These are phyloP conservation scores for Pelagia noctiluca DNA, from an alignment of 30 jellyfish, hydroid and myxozoan genomes.

Conservation along the genomic window DNA sequence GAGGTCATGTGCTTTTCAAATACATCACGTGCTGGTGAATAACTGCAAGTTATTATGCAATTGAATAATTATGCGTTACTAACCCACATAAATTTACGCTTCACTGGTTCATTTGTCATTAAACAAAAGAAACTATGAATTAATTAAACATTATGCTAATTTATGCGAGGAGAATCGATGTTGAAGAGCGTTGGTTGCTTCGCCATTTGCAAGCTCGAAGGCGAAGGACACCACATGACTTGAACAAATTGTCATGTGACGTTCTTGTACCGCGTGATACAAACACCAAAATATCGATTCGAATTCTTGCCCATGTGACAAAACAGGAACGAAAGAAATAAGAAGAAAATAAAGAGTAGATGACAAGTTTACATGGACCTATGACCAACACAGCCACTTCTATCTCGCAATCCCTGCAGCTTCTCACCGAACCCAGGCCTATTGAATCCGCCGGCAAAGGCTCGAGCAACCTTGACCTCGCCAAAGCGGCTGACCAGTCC, in stretches of 20 bases:
- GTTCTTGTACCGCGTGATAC: slow-evolving; percentile 80
- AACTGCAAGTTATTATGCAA: too few relatives aligned
- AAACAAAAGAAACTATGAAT: too few relatives aligned
- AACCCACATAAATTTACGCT: too few relatives aligned
- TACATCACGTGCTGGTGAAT: too few relatives aligned
- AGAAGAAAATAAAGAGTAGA: neutral
- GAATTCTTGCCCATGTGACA: slow-evolving; percentile 67
- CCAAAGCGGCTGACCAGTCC: slow-evolving; percentile 11
- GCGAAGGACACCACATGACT: slow-evolving; percentile 84
- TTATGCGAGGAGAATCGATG: neutral
- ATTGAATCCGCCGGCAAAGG: slow-evolving; percentile 3
- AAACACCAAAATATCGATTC: slow-evolving; percentile 51
- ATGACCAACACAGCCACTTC: slow-evolving; percentile 74
- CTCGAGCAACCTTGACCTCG: slow-evolving; percentile 29
- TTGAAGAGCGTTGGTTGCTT: slow-evolving; percentile 23
- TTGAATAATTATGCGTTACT: too few relatives aligned
- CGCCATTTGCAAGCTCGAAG: slow-evolving; percentile 57
- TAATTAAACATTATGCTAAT: neutral
- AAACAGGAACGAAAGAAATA: slow-evolving; percentile 21
- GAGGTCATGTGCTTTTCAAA: too few relatives aligned
- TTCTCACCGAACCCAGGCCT: neutral
- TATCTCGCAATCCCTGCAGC: slow-evolving; percentile 76
- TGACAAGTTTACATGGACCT: slow-evolving; percentile 20
- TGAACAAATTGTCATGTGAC: slow-evolving; percentile 84
- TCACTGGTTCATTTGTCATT: too few relatives aligned